These are phyloP conservation scores for Pantherophis guttatus DNA, from an alignment of 2,113 vertebrate genomes.

Conservation along the genomic window DNA sequence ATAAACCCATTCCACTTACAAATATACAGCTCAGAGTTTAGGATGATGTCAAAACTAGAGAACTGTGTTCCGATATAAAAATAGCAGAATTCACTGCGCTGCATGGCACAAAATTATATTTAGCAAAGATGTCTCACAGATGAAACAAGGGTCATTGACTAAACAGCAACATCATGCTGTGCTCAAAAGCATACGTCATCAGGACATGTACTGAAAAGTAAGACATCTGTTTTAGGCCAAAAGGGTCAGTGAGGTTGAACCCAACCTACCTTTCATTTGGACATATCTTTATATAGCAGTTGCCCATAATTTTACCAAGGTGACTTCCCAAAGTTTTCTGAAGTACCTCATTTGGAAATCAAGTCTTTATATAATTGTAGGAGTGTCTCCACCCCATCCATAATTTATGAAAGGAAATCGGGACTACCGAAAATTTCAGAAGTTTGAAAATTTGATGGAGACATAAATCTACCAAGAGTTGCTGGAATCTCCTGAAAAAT, in stretches of 20 bases:
- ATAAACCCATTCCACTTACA: not conserved
- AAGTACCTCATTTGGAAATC: not conserved
- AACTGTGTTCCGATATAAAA: not conserved
- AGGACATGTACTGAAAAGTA: not conserved
- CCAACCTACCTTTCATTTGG: not conserved
- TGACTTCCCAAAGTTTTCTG: not conserved
- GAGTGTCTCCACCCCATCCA: not conserved
- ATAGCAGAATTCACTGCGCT: not conserved
- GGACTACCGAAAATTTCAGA: not conserved
- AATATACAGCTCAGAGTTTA: not conserved
- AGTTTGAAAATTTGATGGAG: not conserved
- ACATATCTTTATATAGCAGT: not conserved
- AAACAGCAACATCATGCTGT: not conserved
- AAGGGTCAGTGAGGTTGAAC: not conserved
- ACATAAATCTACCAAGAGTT: not conserved
- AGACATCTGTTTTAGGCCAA: not conserved
- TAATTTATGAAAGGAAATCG: not conserved
- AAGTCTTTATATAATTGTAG: not conserved
- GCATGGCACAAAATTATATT: not conserved
- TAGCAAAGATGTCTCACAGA: not conserved
- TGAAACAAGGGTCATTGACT: not conserved
- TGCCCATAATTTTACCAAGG: not conserved
- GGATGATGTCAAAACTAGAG: not conserved
- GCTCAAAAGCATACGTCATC: not conserved
- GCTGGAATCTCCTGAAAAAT: not conserved